Base-by-base conservation (phyloP, 2,113 vertebrate species). In the Tragelaphus scriptus region DNA sequence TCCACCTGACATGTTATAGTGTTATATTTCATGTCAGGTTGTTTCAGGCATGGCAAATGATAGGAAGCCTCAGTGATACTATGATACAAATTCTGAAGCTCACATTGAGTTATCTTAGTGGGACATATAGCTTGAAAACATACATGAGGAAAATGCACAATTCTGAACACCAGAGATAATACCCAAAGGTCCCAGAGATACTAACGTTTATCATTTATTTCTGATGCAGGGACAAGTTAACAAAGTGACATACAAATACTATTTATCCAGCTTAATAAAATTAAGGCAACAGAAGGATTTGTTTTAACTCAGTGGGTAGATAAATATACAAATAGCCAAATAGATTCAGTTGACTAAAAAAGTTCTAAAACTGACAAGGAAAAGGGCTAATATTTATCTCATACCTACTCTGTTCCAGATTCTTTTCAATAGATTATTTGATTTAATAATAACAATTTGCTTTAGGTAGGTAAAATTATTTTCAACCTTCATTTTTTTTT, bases 1-100 rank as follows among this genome's bases (percentile, higher is more conserved):
- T 99, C 98, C 97, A 98, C 85, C 80, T 97, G 97, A 94, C 97
- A 95, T 93, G 97, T 98, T 98, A 88, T 95, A 92, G 59, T 95
- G 93, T 97, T 95, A 93, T 98, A 98, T 98, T 98, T 98, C 98
- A 97, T 98, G 97, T 98, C 97, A 96, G 65, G 58, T 97, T 98
- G 95, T 92, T 93, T 98, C 96, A 98, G 81, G 95, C 95, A 97
- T 98, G 94, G 98, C 94, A 98, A 98, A 97, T 97, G 96, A 98
- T 97, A 93, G 80, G 95, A 98, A 98, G 95, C 97, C 95, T 97
- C 93, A 96, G 75, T 97, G 97, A 97, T 98, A 88, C 94, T 5
- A 44, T 26, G 93, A 94, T 92, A 96, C 87, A 92, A 98, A 98
- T 93, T 94, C 97, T 92, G 81, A 91, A 80, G 93, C 97, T 98